Evolutionary conservation across 2,888 invertebrate species (phyloP), one percentile per base, ranked within the genome.

Genomic region (Pristionchus arcanus): DNA sequence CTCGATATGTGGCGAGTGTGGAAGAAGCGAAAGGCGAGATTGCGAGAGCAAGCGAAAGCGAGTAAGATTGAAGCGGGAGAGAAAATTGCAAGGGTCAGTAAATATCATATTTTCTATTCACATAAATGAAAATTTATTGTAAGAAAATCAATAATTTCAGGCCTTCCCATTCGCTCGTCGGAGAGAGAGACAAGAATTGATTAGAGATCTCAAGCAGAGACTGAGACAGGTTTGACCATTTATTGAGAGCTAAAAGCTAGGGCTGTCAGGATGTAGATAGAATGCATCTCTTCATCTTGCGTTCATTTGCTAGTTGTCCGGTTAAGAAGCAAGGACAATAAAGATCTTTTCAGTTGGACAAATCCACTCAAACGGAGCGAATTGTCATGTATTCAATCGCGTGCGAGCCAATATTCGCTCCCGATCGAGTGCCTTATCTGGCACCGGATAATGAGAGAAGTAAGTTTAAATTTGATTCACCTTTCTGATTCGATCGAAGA

Each of bases 1-100:
- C 90, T 94, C 84, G 94, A 94, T 85, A 91, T 94, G 92, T 94
- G 94, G 94, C 91, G 94, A 89, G 93, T 94, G 37, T 94, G 94
- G 93, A 94, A 94, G 90, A 92, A 92, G 81, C 90, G 93, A 49
- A 91, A 92, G 59, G 92, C 91, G 59, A 90, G 93, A 34, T 90
- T 92, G 68, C 31, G 90, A 21, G 90, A 90, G 4, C 89, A 90
- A 25, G 90, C 90, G n/a, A 89, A 89, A 66, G 81, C 83, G 34
- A 55, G 55, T 7, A 89, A 66, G 49, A 31, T n/a, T 7, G 89
- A 83, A 21, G 89, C 83, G 0, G 81, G 83, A 16, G 89, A 89
- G 66, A 59, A 25, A 55, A 89, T 89, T 13, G 83, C 83, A 0
- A 89, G 31, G 83, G 89, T 89, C 15, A 28, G 28, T 49, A 3